Evolutionary conservation across 1,140 invertebrate genomes (phyloP).

Genomic region (Palaemon carinicauda): DNA sequence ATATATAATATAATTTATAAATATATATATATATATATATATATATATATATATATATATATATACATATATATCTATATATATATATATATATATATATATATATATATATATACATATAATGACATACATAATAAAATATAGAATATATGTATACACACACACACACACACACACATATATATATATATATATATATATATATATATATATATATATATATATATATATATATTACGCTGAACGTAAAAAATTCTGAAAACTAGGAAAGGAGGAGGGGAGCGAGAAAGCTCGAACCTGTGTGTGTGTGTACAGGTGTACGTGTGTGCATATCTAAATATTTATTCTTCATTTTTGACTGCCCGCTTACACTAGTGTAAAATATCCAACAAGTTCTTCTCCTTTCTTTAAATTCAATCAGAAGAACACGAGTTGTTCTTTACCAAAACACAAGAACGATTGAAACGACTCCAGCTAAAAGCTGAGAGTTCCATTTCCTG

Average conservation of each 20-base stretch:
- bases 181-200: neutral
- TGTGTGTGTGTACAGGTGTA: neutral
- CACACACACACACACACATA: neutral
- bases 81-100: neutral
- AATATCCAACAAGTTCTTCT: too few species aligned
- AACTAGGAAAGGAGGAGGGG: too few species aligned
- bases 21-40: neutral
- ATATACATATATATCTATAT: neutral
- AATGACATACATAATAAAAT: neutral
- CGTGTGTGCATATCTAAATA: neutral
- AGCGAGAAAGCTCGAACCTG: too few species aligned
- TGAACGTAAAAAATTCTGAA: too few species aligned
- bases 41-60: neutral
- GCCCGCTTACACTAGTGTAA: too few species aligned
- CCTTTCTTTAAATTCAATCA: too few species aligned
- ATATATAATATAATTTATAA: too few species aligned
- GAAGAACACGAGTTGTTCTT: too few species aligned
- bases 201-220: conserved; percentile 2
- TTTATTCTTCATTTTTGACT: too few species aligned
- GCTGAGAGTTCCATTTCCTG: too few species aligned
- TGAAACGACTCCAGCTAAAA: too few species aligned
- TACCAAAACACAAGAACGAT: too few species aligned
- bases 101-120: neutral
- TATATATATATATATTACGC: neutral
- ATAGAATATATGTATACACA: neutral